Percentiles rank a stretch among this genome's conserved stretches.
Evolutionary conservation across 2,888 invertebrate genomes (phyloP).

Genomic region (Cryptocheilus praepositus): DNA sequence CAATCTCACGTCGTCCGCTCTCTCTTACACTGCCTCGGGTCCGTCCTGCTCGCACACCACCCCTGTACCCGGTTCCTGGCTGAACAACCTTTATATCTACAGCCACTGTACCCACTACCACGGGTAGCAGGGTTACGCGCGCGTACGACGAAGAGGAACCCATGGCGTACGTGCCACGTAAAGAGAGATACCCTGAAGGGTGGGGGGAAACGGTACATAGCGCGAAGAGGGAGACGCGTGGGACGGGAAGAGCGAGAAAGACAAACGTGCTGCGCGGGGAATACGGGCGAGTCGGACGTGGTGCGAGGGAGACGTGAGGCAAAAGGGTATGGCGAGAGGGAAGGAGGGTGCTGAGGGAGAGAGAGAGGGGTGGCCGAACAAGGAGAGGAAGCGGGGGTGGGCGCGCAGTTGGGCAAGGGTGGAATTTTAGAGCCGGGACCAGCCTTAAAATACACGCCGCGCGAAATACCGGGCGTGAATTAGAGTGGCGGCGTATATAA

Average conservation of each 20-base stretch:
- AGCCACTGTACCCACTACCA: conserved; percentile 65
- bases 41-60: conserved; percentile 38
- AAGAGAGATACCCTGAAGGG: conserved; percentile 10
- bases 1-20: conserved; percentile 21
- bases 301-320: too few relatives aligned
- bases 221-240: conserved; percentile 26
- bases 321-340: background rate
- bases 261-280: conserved; percentile 29
- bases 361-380: conserved; percentile 31
- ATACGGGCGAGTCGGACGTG: background rate
- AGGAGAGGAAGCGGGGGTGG: conserved; percentile 36
- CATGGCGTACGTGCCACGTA: conserved; percentile 10
- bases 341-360: conserved; percentile 2
- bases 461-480: conserved; percentile 71
- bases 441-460: conserved; percentile 71
- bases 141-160: conserved; percentile 53
- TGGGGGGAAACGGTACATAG: conserved; percentile 5
- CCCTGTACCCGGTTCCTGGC: conserved; percentile 41
- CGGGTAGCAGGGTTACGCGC: conserved; percentile 63
- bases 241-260: conserved; percentile 19
- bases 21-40: conserved; percentile 35
- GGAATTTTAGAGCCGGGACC: conserved; percentile 69
- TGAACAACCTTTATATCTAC: conserved; percentile 72
- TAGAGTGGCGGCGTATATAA: conserved; percentile 59
- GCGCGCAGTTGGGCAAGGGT: conserved; percentile 54